These are phyloP conservation scores for Eucidaris tribuloides DNA, from an alignment of 35 echinoderm and acorn worm species.

Conservation along the genomic window DNA sequence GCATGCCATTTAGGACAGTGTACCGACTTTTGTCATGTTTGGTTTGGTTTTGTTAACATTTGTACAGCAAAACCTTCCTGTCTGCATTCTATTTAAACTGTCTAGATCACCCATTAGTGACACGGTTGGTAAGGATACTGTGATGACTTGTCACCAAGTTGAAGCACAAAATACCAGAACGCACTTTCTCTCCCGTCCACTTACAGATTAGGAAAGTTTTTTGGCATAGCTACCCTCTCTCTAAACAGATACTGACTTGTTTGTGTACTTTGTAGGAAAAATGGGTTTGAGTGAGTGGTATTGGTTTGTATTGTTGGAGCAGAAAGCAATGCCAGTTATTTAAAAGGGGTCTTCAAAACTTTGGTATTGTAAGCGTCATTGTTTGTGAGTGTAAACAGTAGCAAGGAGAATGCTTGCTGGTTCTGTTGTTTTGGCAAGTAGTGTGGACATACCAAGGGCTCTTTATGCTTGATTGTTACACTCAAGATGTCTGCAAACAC, in stretches of 20 bases:
- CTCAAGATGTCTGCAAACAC: constrained; percentile 23
- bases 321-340: constrained; percentile 23
- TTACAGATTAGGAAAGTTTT: constrained; percentile 9
- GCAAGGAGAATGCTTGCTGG: not conserved
- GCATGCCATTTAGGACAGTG: not conserved
- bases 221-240: not conserved
- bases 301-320: not conserved
- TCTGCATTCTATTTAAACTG: constrained; percentile 23
- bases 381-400: constrained; percentile 15
- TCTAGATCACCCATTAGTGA: constrained; percentile 26
- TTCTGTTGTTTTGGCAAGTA: not conserved
- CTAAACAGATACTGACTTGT: constrained; percentile 1
- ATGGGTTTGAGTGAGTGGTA: not conserved
- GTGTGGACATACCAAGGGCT: not conserved
- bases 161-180: not conserved
- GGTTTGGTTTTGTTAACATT: constrained; percentile 7
- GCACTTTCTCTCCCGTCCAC: not conserved
- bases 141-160: constrained; percentile 8
- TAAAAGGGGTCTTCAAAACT: not conserved
- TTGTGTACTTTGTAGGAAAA: constrained; percentile 9
- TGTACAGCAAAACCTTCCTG: constrained; percentile 17
- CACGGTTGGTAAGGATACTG: not conserved
- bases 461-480: constrained; percentile 22
- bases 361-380: not conserved
- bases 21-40: not conserved